Percentiles rank a stretch among this genome's conserved stretches.
Evolutionary conservation across 2,113 vertebrate species (phyloP).

Genomic region (Erinaceus europaeus): DNA sequence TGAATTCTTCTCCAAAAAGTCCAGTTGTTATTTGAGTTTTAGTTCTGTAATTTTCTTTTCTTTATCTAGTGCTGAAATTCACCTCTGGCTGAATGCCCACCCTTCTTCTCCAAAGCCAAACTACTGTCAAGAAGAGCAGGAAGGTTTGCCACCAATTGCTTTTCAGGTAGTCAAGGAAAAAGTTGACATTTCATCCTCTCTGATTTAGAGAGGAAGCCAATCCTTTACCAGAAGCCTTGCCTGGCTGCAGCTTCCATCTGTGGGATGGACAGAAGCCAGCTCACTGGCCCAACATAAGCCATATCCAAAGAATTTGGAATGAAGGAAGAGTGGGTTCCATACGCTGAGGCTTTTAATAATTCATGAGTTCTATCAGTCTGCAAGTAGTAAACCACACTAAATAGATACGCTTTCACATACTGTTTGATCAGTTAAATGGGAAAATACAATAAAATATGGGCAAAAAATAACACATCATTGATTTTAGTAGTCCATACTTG

Average conservation of each 20-base stretch:
- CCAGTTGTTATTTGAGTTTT: slow-evolving; percentile 35
- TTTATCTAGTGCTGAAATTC: slow-evolving; percentile 37
- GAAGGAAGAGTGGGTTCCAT: slow-evolving; percentile 57
- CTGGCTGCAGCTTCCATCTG: slow-evolving; percentile 60
- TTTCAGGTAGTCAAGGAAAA: slow-evolving; percentile 74
- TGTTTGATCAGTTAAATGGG: slow-evolving; percentile 31
- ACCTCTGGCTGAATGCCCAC: slow-evolving; percentile 51
- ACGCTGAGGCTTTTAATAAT: slow-evolving; percentile 74
- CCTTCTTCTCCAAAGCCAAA: slow-evolving; percentile 45
- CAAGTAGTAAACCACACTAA: slow-evolving; percentile 64
- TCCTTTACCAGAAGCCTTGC: slow-evolving; percentile 56
- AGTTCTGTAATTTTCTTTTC: slow-evolving; percentile 49
- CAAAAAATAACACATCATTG: slow-evolving; percentile 22
- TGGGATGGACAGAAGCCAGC: slow-evolving; percentile 73
- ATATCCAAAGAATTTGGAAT: slow-evolving; percentile 66
- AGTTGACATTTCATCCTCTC: slow-evolving; percentile 70
- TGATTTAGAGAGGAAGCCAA: slow-evolving; percentile 56
- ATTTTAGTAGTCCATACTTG: slow-evolving; percentile 42
- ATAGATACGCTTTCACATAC: slow-evolving; percentile 38
- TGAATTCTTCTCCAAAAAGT: slow-evolving; percentile 47
- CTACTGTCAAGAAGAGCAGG: slow-evolving; percentile 52
- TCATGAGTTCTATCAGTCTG: slow-evolving; percentile 72
- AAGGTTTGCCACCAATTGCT: slow-evolving; percentile 63
- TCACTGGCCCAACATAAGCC: slow-evolving; percentile 53
- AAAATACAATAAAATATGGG: neutral